Base-by-base conservation (phyloP, 2,888 invertebrate genomes). In the Nyleta sp. region DNA sequence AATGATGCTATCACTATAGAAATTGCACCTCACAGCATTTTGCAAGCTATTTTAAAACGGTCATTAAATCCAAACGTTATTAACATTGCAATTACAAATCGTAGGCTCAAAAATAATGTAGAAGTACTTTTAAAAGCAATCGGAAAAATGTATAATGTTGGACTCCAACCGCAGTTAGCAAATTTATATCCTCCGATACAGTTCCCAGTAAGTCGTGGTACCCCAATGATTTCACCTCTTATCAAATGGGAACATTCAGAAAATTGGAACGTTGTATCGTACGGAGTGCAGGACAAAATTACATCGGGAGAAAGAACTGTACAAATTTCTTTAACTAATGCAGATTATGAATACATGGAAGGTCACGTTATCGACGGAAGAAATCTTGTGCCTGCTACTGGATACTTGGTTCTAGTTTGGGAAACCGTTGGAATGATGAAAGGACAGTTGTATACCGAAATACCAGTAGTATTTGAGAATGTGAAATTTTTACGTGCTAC, bases 241-340 rank as follows among this genome's bases (percentile, higher is more conserved):
- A 93, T 98, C n/a, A 94, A 94, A 80, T 98, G 98, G 98, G 96
- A 98, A 82, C 98, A 98, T 85, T 92, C 93, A 15, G 94, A 94
- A 75, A 94, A 95, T 75, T 96, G 95, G 95, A 94, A 93, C 82
- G 94, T 95, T 0, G 94, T 94, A 0, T 93, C 93, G 48, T 95
- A 94, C 87, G 93, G 93, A 81, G 93, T 93, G 42, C 93, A 94
- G 87, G 94, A 94, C 84, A 94, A 94, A 83, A 93, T 94, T 84
- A 93, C 93, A 68, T 94, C 94, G 31, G 94, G 95, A 0, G 95
- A 95, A 83, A 91, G 94, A 50, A 91, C 92, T 0, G 92, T 95
- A 17, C 88, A 92, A 18, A 91, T 95, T 83, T 92, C 93, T 18
- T 91, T 94, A 3, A 90, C 91, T 0, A 94, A 95, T 80, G 95